Evolutionary conservation across 2,113 vertebrate species (phyloP).

Genomic region (Chlorodrepanis virens): DNA sequence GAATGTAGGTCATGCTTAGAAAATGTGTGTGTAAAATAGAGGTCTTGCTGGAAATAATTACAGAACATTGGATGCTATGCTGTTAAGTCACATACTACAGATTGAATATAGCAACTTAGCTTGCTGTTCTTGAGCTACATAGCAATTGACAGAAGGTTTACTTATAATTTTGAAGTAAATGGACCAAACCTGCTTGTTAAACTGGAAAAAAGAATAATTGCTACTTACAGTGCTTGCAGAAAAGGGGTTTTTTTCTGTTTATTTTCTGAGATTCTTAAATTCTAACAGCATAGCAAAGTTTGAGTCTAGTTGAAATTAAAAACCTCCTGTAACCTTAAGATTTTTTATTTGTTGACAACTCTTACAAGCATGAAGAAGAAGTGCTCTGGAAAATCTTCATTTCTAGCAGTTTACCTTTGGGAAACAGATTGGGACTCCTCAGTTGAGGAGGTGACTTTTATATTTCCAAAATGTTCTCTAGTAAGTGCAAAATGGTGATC

Average conservation of each 20-base stretch:
- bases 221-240: not conserved
- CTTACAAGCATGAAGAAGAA: not conserved
- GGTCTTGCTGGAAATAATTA: conserved; percentile 4
- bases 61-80: not conserved
- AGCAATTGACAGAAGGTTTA: not conserved
- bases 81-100: not conserved
- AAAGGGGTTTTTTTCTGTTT: not conserved
- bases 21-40: conserved; percentile 10
- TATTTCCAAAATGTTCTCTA: not conserved
- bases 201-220: not conserved
- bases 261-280: not conserved
- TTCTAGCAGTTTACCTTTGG: not conserved
- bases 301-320: not conserved
- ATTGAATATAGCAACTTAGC: not conserved
- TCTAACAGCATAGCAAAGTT: not conserved
- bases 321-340: not conserved
- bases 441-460: not conserved
- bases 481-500: not conserved
- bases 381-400: not conserved
- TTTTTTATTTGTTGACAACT: not conserved
- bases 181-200: not conserved
- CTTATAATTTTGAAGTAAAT: conserved; percentile 25
- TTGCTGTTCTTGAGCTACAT: not conserved
- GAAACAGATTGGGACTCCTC: not conserved
- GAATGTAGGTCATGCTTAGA: conserved; percentile 19